Evolutionary conservation across 1,140 invertebrate genomes (phyloP), one percentile per base, ranked within the genome.

Genomic region (Drosophila rufa): DNA sequence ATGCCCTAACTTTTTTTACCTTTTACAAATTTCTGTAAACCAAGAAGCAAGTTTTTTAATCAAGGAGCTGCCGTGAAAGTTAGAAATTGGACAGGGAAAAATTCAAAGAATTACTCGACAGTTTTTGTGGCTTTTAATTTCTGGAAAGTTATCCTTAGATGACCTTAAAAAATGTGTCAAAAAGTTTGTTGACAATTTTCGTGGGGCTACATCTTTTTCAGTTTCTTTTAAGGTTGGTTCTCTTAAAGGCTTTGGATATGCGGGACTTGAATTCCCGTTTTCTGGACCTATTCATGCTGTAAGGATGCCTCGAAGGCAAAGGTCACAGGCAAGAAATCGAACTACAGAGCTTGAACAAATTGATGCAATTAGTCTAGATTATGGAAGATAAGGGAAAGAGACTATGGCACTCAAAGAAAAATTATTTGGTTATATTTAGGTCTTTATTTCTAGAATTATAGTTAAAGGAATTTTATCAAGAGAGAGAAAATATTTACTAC

Each of bases 341-440:
- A 70, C 68, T 68, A 68, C 42, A 55, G 27, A 55, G 62, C 27
- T 46, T 8, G 33, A 25, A 47, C 62, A 68, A 68, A 68, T 68
- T 70, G 64, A 70, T 70, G 62, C 67, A 68, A 68, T 70, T 70
- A 68, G 33, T 69, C 42, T 27, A 33, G 40, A 47, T 40, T 42
- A 55, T 40, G 42, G 33, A 38, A 42, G 40, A 27, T 22, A 38
- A 22, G 62, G 30, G 19, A 8, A 17, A 33, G 14, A 48, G 42
- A 25, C 9, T 22, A n/a, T 4, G 12, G 30, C 58, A 60, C 58
- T 36, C 4, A 9, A 5, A 47, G 12, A 45, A 42, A 59, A 22
- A n/a, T 8, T 46, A 2, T 11, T 33, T 8, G n/a, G 11, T 17
- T 17, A 11, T 1, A 17, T 0, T 7, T 17, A 12, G 12, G 8